phyloP scores from a whole-genome alignment of 2,797 vertebrate genomes.

The Aeoliscus strigatus region DNA sequence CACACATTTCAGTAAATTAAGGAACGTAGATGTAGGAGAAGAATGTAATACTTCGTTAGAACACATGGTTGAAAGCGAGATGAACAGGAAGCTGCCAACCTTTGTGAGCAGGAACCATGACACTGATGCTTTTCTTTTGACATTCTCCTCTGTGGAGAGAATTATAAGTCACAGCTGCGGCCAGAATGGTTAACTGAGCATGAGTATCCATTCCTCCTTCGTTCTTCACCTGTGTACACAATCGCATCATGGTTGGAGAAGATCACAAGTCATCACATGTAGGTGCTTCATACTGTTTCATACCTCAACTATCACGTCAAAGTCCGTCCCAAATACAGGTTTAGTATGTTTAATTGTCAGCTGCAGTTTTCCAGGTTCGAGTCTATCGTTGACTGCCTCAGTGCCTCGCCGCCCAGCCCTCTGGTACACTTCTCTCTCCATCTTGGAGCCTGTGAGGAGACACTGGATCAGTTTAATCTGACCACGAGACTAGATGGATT shows the following conservation, averaged over 20 bases:
- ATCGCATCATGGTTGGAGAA: neutral
- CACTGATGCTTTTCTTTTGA: conserved; percentile 38
- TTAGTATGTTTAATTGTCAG: conserved; percentile 65
- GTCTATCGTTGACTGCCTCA: neutral
- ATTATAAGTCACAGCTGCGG: conserved; percentile 67
- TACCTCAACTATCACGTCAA: conserved; percentile 76
- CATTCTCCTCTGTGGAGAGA: conserved; percentile 65
- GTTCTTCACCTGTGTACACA: conserved; percentile 61
- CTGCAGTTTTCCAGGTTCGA: conserved; percentile 42
- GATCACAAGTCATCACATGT: no score
- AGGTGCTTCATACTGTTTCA: neutral
- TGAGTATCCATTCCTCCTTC: conserved; percentile 37
- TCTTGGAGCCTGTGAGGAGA: conserved; percentile 64
- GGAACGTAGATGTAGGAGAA: no score
- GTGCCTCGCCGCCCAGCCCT: conserved; percentile 58
- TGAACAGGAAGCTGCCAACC: conserved; percentile 57
- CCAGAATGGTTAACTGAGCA: conserved; percentile 60
- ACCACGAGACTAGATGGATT: no score
- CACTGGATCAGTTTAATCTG: no score
- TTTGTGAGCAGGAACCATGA: conserved; percentile 57
- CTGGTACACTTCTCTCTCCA: conserved; percentile 71
- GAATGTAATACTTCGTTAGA: no score
- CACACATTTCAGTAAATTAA: no score
- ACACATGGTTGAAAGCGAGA: no score
- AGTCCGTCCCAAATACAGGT: conserved; percentile 75